Conservation (phyloP, 2,797 vertebrate genomes). For the Pangasius djambal region DNA sequence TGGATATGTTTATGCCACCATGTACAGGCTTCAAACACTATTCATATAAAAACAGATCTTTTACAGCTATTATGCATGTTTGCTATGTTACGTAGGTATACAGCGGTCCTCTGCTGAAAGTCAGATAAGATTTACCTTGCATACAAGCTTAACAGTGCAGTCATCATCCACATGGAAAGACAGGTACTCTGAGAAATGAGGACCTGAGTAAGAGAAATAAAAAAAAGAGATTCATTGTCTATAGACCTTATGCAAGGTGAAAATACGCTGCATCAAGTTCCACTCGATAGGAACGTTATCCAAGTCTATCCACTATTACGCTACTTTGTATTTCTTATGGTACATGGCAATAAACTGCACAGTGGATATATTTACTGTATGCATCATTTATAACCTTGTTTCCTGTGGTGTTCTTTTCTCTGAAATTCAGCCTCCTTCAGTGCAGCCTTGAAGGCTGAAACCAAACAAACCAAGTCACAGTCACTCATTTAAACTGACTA, state of each 20-base stretch:
- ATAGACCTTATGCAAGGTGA: not conserved
- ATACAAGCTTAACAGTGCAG: slow-evolving; percentile 87
- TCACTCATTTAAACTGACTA: not conserved
- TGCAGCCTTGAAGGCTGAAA: slow-evolving; percentile 85
- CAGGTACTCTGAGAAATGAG: slow-evolving; percentile 91
- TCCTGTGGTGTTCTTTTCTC: slow-evolving; percentile 91
- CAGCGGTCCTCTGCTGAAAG: not conserved
- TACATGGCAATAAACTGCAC: not conserved
- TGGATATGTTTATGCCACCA: not conserved
- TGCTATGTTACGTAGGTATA: not conserved
- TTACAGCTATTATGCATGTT: not conserved
- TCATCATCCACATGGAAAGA: slow-evolving; percentile 88
- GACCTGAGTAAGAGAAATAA: slow-evolving; percentile 73
- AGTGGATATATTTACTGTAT: slow-evolving; percentile 1
- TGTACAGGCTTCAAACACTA: not conserved
- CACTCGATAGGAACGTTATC: not conserved
- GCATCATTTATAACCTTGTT: slow-evolving; percentile 82
- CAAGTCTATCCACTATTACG: not conserved
- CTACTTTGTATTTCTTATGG: no score
- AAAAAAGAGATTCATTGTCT: not conserved
- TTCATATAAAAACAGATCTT: no score
- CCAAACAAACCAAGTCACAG: slow-evolving; percentile 12
- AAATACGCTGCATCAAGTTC: not conserved
- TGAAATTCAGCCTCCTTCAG: slow-evolving; percentile 92
- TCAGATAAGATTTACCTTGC: slow-evolving; percentile 80